These are phyloP conservation scores for Electrona antarctica DNA, from an alignment of 2,113 vertebrate species.

Conservation along the genomic window DNA sequence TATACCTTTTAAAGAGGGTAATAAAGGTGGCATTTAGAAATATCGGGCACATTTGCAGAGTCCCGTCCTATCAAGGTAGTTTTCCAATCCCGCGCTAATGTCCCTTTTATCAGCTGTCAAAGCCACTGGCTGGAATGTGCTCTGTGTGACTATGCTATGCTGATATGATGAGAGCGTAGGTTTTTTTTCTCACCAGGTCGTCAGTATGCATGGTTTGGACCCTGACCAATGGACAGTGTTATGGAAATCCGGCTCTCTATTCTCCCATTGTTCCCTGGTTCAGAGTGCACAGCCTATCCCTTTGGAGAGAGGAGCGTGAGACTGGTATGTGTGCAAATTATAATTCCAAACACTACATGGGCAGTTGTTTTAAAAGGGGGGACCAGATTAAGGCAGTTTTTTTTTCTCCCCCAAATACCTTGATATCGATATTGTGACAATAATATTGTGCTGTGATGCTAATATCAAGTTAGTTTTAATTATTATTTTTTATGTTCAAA, in stretches of 20 bases:
- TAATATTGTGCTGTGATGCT: too few relatives aligned
- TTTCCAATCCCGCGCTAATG: background rate
- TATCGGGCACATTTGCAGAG: background rate
- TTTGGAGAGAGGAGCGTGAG: constrained; percentile 44
- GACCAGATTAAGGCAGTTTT: constrained; percentile 14
- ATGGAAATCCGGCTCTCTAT: constrained; percentile 67
- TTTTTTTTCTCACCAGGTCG: constrained; percentile 52
- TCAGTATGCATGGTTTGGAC: constrained; percentile 48
- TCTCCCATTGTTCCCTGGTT: constrained; percentile 67
- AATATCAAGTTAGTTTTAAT: too few relatives aligned
- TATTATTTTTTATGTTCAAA: too few relatives aligned
- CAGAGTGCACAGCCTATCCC: constrained; percentile 29
- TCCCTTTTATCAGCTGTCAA: too few relatives aligned
- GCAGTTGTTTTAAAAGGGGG: constrained; percentile 15
- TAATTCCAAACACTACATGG: constrained; percentile 36
- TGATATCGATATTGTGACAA: too few relatives aligned
- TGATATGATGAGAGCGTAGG: constrained; percentile 8
- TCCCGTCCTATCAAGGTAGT: constrained; percentile 14
- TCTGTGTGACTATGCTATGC: background rate
- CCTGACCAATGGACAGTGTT: constrained; percentile 56
- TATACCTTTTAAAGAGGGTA: constrained; percentile 10
- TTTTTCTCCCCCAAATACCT: too few relatives aligned
- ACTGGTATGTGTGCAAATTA: constrained; percentile 45
- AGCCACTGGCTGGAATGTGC: background rate
- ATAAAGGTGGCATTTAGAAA: constrained; percentile 23